A percentile compares a stretch with the other conserved stretches of the same genome.
phyloP scores from a whole-genome alignment of 1,140 invertebrate genomes.

The Drosophila neocordata region DNA sequence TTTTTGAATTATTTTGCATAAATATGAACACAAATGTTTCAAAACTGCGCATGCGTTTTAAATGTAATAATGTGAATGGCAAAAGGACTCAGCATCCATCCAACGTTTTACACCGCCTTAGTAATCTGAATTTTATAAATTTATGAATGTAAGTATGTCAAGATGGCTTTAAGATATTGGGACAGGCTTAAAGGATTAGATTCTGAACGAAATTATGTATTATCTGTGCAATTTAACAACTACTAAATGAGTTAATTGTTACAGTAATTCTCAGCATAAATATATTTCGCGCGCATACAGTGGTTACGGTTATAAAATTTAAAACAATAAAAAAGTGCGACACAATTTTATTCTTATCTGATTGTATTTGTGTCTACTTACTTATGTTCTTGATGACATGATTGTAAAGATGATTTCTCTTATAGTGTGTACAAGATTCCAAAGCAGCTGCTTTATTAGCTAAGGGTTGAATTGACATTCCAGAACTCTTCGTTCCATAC shows the following conservation, averaged over 20 bases:
- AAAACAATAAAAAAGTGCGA: not conserved
- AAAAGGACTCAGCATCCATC: constrained; percentile 8
- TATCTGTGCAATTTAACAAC: not conserved
- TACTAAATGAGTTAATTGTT: not conserved
- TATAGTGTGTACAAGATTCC: constrained; percentile 1
- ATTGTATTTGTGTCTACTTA: not conserved
- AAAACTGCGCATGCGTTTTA: constrained; percentile 9
- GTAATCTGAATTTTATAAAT: constrained; percentile 7
- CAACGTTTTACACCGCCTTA: not conserved
- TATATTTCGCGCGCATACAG: not conserved
- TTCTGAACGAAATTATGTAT: not conserved
- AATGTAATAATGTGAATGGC: constrained; percentile 11
- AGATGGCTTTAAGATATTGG: constrained; percentile 1
- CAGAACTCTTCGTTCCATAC: constrained; percentile 14
- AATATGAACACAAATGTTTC: not conserved
- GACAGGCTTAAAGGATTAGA: not conserved
- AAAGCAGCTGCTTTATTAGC: constrained; percentile 10
- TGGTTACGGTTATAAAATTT: not conserved
- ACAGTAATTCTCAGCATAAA: not conserved
- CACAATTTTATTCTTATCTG: not conserved
- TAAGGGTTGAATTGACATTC: constrained; percentile 19
- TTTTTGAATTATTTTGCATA: not conserved
- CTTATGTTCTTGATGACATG: not conserved
- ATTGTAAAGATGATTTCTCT: constrained; percentile 5
- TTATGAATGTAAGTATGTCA: constrained; percentile 4